These are phyloP conservation scores for Promerops cafer DNA, from an alignment of 2,113 vertebrate genomes.

Conservation along the genomic window DNA sequence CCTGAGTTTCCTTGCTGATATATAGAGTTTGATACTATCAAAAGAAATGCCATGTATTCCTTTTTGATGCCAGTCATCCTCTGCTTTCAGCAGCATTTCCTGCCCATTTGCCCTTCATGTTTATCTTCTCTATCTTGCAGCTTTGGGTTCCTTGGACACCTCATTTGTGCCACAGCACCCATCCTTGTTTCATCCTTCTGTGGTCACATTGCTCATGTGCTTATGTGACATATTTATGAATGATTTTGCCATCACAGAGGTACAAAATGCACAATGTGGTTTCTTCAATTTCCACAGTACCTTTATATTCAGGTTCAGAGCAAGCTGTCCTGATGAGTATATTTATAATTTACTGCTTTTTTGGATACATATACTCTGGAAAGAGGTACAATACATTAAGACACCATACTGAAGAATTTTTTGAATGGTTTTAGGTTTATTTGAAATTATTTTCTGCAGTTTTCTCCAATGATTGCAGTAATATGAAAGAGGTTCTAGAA, in stretches of 20 bases:
- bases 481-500: neutral
- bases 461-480: neutral
- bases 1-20: neutral
- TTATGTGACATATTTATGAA: fast-evolving
- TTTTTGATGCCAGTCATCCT: neutral
- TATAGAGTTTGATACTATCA: no score
- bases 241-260: neutral
- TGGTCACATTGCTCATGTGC: neutral
- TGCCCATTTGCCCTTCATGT: neutral
- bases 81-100: neutral
- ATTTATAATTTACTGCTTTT: neutral
- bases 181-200: neutral
- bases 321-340: neutral
- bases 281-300: neutral
- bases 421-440: neutral
- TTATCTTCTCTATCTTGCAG: neutral
- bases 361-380: neutral
- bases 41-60: neutral
- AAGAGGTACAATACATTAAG: neutral
- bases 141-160: neutral
- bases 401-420: neutral
- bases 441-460: neutral
- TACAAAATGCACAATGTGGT: neutral
- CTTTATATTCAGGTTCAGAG: neutral
- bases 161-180: no score